Evolutionary conservation across 2,797 vertebrate genomes (phyloP), one percentile per base, ranked within the genome.

Genomic region (Hipposideros larvatus): DNA sequence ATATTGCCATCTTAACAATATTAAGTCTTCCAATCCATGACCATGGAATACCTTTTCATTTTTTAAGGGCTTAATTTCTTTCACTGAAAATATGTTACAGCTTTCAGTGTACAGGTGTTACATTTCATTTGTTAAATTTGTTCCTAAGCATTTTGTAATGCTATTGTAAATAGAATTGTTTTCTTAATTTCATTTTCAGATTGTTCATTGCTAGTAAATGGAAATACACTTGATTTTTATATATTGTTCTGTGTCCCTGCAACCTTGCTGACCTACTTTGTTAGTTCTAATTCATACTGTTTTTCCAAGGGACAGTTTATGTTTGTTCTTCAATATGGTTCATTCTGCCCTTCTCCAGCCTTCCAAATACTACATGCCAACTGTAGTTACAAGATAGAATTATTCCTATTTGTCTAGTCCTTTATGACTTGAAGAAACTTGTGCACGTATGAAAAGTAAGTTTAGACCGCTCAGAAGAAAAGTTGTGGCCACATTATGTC

Each of bases 391-490:
- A 77, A 74, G 65, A 83, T 73, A 82, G 18, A 77, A 59, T 75
- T 95, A 94, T 95, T 51, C 24, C 55, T 77, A 0, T 85, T 87
- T 95, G 46, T 66, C 75, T 53, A 86, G 2, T 83, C 18, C 51
- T 96, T 89, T 90, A 71, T 93, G 77, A 83, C 15, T 71, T 93
- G 15, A 55, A 65, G 74, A 91, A 79, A 94, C 19, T 70, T 80
- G 21, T 63, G 15, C 11, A 85, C 26, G 73, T 91, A 80, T 87
- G 18, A 89, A 66, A 80, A 95, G 37, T 79, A 89, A 94, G 14
- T 66, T 86, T 71, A 88, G 48, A 68, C 24, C 61, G 9, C 31
- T 87, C 73, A 74, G 43, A 82, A 73, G 68, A 75, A 89, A 88
- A 93, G 15, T 46, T 84, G 7, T 63, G 70, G 28, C 51, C 26